These are phyloP conservation scores for Micrasema minimum DNA, from an alignment of 1,140 invertebrate species.

Conservation along the genomic window DNA sequence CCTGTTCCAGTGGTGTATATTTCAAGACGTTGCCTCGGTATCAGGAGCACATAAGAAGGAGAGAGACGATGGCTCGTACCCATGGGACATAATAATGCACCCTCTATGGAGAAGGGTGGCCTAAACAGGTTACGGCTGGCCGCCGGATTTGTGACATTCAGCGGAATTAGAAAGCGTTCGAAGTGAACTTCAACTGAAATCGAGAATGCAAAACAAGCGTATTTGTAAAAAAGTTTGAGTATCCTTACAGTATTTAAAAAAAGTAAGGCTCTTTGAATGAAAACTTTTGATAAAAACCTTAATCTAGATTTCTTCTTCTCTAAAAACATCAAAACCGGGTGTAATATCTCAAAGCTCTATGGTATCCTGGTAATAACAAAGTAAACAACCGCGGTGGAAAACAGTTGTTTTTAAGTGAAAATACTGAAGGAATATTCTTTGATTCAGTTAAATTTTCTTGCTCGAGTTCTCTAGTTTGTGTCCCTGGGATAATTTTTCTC, in stretches of 20 bases:
- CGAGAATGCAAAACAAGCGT: no score
- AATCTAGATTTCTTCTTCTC: no score
- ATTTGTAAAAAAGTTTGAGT: background rate
- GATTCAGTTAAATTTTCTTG: constrained; percentile 1
- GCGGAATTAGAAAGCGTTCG: constrained; percentile 20
- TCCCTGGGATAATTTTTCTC: no score
- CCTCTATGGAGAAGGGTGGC: constrained; percentile 29
- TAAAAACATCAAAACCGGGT: no score
- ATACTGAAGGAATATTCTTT: no score
- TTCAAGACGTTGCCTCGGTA: constrained; percentile 28
- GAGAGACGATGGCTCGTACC: constrained; percentile 11
- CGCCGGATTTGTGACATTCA: constrained; percentile 49
- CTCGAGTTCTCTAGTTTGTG: background rate
- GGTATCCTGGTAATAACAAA: no score
- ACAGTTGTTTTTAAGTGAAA: no score
- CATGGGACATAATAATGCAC: constrained; percentile 53
- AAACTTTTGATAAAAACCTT: constrained; percentile 4
- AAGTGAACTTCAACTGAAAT: no score
- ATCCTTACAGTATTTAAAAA: background rate
- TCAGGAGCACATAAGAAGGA: constrained; percentile 2
- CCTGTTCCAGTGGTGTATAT: background rate
- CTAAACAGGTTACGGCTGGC: constrained; percentile 52
- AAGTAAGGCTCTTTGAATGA: background rate
- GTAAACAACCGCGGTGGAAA: no score
- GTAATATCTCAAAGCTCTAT: no score